Evolutionary conservation across 2,113 vertebrate species (phyloP).

Genomic region (Apteryx mantelli): DNA sequence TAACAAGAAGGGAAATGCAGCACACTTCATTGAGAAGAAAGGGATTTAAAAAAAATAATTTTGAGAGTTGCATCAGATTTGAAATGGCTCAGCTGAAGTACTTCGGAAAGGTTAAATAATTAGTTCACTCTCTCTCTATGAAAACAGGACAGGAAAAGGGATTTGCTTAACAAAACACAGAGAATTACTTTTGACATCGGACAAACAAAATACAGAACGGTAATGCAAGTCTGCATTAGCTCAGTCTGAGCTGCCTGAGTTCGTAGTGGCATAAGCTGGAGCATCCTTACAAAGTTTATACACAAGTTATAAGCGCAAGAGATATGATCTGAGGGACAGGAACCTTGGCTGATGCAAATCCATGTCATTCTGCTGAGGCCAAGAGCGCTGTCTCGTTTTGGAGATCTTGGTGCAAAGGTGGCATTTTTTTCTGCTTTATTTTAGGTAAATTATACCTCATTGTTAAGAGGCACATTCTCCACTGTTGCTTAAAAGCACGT

Average conservation of each 20-base stretch:
- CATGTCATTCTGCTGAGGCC: not conserved
- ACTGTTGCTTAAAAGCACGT: not conserved
- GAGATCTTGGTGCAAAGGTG: not conserved
- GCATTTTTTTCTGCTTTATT: not conserved
- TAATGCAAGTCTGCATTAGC: not conserved
- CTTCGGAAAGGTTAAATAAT: constrained; percentile 41
- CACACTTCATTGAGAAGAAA: constrained; percentile 15
- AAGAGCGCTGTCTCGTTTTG: not conserved
- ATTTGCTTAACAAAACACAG: not conserved
- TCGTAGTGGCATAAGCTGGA: not conserved
- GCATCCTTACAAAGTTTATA: not conserved
- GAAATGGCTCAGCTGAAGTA: constrained; percentile 22
- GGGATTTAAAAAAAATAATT: constrained; percentile 26
- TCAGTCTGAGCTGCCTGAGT: not conserved
- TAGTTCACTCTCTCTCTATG: constrained; percentile 34
- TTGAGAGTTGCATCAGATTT: constrained; percentile 37
- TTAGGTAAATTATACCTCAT: not conserved
- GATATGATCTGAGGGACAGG: not conserved
- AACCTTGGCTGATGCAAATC: not conserved
- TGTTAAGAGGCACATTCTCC: not conserved
- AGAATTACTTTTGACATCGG: constrained; percentile 9
- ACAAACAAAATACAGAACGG: not conserved
- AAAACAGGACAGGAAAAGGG: constrained; percentile 16
- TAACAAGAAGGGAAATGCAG: constrained; percentile 39
- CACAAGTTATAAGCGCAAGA: not conserved